These are phyloP conservation scores for Schizothorax lantsangensis DNA, from an alignment of 2,797 vertebrate species.

Conservation along the genomic window DNA sequence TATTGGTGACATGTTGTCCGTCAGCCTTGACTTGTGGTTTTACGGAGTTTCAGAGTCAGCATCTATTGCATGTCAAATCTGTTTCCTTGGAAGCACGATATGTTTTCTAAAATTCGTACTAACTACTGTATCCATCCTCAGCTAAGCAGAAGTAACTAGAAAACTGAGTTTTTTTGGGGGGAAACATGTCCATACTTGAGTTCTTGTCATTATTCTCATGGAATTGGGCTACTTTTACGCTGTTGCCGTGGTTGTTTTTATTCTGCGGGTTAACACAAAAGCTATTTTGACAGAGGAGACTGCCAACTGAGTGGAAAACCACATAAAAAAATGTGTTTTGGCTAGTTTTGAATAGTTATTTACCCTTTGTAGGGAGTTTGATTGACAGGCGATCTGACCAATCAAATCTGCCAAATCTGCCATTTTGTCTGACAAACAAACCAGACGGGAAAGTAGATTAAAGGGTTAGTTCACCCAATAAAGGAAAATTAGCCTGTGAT, in stretches of 20 bases:
- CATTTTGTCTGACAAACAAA: background rate
- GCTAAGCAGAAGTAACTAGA: conserved; percentile 1
- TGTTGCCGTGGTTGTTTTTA: background rate
- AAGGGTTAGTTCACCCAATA: too few relatives aligned
- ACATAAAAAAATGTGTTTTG: background rate
- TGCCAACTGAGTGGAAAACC: background rate
- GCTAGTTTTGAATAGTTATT: background rate
- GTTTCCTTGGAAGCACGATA: conserved; percentile 15
- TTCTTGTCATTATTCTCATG: background rate
- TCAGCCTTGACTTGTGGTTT: conserved; percentile 34
- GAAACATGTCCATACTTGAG: background rate
- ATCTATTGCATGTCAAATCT: conserved; percentile 10
- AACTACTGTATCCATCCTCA: background rate
- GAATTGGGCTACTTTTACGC: background rate
- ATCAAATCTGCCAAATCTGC: background rate
- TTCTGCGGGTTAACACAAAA: background rate
- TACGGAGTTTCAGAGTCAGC: conserved; percentile 16
- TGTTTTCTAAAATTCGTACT: background rate
- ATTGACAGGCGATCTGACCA: background rate
- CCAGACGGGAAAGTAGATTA: background rate
- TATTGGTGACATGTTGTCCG: conserved; percentile 40
- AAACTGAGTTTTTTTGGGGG: background rate
- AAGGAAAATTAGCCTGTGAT: too few relatives aligned
- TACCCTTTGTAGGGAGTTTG: background rate
- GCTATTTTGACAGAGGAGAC: background rate